Conservation (phyloP, 2,888 invertebrate species). For the Julus scandinavius region DNA sequence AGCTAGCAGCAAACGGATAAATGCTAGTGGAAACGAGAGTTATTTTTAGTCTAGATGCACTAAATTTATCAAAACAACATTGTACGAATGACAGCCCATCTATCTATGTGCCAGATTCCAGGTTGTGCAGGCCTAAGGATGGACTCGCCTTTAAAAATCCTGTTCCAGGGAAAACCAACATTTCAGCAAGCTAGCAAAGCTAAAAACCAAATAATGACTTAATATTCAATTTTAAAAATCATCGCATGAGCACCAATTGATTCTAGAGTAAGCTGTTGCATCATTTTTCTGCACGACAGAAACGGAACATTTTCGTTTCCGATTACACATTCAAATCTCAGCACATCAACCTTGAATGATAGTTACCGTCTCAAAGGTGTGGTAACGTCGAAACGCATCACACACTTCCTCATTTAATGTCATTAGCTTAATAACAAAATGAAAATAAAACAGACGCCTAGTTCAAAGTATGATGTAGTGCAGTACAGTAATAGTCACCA, state of each 20-base stretch:
- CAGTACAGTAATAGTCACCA: not conserved
- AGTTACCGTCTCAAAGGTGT: no score
- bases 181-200: not conserved
- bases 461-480: no score
- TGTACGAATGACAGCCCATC: not conserved
- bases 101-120: not conserved
- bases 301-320: no score
- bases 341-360: no score
- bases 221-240: not conserved
- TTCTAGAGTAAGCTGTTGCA: no score
- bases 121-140: not conserved
- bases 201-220: not conserved
- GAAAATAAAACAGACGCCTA: no score
- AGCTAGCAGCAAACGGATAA: not conserved
- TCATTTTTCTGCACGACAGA: no score
- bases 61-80: not conserved
- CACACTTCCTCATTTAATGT: no score
- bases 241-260: no score
- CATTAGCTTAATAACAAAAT: no score
- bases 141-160: not conserved
- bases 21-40: not conserved
- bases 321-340: no score
- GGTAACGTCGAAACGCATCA: no score
- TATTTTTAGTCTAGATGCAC: not conserved
- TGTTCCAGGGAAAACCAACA: not conserved